A percentile compares a stretch with the other conserved stretches of the same genome.
Conservation (phyloP, 2,888 invertebrate species). For the Trissonchulus sp. region DNA sequence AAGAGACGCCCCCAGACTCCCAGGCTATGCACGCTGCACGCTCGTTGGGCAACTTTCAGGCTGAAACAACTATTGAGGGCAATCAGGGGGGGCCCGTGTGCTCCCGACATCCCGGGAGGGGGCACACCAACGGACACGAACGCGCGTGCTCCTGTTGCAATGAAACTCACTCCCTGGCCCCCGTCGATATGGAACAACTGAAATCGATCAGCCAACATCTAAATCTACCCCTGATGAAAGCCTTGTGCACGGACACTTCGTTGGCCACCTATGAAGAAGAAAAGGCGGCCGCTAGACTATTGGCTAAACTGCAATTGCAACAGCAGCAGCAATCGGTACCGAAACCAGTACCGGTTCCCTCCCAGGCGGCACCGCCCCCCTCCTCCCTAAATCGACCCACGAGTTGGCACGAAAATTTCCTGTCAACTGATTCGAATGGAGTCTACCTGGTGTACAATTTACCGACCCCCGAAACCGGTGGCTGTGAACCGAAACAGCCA, state of each 20-base stretch:
- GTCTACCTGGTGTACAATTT: too few species aligned
- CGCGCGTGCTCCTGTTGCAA: neutral
- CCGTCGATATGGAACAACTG: constrained; percentile 6
- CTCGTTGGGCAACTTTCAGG: too few species aligned
- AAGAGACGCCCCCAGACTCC: too few species aligned
- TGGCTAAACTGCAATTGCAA: too few species aligned
- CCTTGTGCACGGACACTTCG: constrained; percentile 36
- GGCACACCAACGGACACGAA: too few species aligned
- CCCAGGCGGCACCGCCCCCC: neutral
- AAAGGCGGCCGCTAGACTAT: neutral
- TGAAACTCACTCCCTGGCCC: neutral
- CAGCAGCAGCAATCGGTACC: neutral
- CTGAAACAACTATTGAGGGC: too few species aligned
- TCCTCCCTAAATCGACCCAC: neutral
- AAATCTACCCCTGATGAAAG: constrained; percentile 40
- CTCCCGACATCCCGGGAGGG: too few species aligned
- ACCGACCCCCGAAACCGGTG: too few species aligned
- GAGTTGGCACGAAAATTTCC: neutral
- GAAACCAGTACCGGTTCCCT: neutral
- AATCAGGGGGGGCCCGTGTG: too few species aligned
- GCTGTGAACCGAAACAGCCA: neutral
- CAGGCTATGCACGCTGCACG: too few species aligned
- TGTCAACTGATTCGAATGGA: too few species aligned
- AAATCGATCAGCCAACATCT: constrained; percentile 37
- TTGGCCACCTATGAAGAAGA: neutral